Conservation (phyloP, 1,140 invertebrate species). For the Steinernema khuongi region DNA sequence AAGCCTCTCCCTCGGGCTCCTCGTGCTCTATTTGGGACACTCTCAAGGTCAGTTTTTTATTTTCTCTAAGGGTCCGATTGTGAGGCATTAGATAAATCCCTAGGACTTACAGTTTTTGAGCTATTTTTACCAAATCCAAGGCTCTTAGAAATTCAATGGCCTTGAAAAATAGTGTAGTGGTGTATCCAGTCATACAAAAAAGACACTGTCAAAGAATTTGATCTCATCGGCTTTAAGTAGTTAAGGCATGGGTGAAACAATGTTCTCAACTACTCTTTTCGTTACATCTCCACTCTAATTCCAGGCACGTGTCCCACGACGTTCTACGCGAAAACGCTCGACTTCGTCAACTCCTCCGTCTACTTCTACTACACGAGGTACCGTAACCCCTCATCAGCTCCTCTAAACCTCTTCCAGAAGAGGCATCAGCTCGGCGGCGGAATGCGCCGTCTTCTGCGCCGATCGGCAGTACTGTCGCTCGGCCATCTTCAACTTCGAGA, state of each 20-base stretch:
- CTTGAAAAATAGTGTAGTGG: too few species aligned
- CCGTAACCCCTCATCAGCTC: background rate
- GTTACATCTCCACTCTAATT: background rate
- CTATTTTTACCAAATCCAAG: background rate
- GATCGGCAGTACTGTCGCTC: constrained; percentile 37
- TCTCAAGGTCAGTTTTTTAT: background rate
- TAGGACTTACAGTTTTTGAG: background rate
- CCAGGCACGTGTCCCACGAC: background rate
- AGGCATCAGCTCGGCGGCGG: constrained; percentile 24
- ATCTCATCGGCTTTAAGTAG: too few species aligned
- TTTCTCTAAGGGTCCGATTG: too few species aligned
- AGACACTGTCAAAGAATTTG: too few species aligned
- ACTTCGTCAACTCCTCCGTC: constrained; percentile 14
- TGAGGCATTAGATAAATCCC: background rate
- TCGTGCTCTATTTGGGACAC: background rate
- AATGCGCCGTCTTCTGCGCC: constrained; percentile 33
- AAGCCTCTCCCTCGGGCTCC: background rate
- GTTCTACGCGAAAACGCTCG: background rate
- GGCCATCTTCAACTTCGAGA: constrained; percentile 33
- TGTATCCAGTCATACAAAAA: too few species aligned
- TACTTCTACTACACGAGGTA: constrained; percentile 39
- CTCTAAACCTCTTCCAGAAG: constrained; percentile 24
- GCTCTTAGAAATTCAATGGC: too few species aligned
- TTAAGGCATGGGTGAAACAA: too few species aligned
- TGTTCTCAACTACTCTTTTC: too few species aligned